These are phyloP conservation scores for Spicauda simplicius DNA, from an alignment of 2,888 invertebrate species.

Conservation along the genomic window DNA sequence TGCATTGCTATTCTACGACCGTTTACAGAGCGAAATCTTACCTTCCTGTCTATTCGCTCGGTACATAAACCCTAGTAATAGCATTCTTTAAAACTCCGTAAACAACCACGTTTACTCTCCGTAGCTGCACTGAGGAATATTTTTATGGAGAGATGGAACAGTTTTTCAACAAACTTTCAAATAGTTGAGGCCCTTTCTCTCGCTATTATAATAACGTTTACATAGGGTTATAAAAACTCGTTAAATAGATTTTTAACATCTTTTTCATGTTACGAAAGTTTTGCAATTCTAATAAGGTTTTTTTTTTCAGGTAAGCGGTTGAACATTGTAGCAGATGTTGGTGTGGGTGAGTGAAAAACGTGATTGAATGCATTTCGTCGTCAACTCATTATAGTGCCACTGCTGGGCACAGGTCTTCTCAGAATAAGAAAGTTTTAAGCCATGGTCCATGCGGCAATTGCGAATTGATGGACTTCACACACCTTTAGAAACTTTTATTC, in stretches of 20 bases:
- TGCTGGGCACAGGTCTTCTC: too few species aligned
- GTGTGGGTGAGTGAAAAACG: neutral
- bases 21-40: neutral
- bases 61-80: conserved; percentile 3
- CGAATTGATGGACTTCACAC: too few species aligned
- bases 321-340: neutral
- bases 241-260: neutral
- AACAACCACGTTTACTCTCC: conserved; percentile 22
- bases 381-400: too few species aligned
- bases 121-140: conserved; percentile 36
- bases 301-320: conserved; percentile 20
- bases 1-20: neutral
- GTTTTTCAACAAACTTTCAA: conserved; percentile 37
- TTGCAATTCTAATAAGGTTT: neutral
- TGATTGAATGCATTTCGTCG: too few species aligned
- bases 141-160: conserved; percentile 31
- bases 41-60: neutral
- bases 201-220: conserved; percentile 2
- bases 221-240: conserved; percentile 5
- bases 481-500: too few species aligned
- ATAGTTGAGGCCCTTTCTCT: conserved; percentile 33
- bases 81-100: conserved; percentile 16
- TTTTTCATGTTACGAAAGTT: conserved; percentile 8
- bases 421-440: too few species aligned
- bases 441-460: too few species aligned